These are phyloP conservation scores for Akabosia matsudoensis DNA, from an alignment of 1,140 invertebrate genomes.

Conservation along the genomic window DNA sequence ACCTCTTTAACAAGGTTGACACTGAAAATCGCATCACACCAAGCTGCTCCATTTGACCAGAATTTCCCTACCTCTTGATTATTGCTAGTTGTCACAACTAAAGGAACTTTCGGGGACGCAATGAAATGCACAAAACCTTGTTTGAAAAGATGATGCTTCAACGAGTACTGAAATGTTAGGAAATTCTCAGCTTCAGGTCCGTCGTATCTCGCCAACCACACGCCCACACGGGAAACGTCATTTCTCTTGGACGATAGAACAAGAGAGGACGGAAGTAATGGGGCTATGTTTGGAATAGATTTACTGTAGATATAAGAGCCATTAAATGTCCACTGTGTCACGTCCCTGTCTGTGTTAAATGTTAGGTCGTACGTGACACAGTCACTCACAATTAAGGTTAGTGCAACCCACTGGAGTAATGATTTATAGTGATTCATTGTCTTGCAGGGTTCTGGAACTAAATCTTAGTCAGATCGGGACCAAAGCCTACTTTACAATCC, in stretches of 20 bases:
- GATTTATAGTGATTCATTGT: too few relatives aligned
- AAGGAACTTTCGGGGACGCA: background rate
- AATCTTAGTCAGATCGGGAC: too few relatives aligned
- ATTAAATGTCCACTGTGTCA: background rate
- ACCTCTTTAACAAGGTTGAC: background rate
- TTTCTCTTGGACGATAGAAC: background rate
- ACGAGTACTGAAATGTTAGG: background rate
- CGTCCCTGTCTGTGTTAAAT: background rate
- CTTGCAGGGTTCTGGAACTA: too few relatives aligned
- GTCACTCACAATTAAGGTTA: background rate
- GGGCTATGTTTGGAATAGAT: background rate
- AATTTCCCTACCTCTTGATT: conserved; percentile 25
- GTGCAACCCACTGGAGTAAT: too few relatives aligned
- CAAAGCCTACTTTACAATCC: too few relatives aligned
- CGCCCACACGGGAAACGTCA: conserved; percentile 23
- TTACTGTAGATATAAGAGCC: background rate
- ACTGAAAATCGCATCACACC: conserved; percentile 39
- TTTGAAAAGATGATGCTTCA: conserved; percentile 24
- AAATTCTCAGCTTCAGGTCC: conserved; percentile 15
- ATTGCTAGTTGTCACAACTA: conserved; percentile 19
- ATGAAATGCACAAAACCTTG: conserved; percentile 35
- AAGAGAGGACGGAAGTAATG: background rate
- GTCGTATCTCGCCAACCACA: conserved; percentile 18
- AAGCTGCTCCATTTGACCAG: conserved; percentile 34
- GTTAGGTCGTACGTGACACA: background rate